Conservation (phyloP, 1,140 invertebrate species). For the Zaprionus tsacasi region DNA sequence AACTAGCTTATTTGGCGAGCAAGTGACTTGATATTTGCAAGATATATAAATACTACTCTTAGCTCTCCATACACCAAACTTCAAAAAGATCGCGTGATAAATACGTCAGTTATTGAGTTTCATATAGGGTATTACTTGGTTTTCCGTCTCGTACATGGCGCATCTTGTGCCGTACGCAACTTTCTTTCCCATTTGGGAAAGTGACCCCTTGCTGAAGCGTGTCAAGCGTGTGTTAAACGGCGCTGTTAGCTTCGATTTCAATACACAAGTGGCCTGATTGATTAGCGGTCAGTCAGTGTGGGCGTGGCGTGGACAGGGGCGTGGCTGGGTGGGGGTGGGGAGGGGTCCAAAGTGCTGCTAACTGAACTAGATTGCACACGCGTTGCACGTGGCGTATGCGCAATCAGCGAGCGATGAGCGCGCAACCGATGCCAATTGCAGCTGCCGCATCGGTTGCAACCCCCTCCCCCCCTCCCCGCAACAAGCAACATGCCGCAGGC, state of each 20-base stretch:
- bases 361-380: conserved; percentile 20
- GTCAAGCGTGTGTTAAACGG: conserved; percentile 47
- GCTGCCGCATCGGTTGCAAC: conserved; percentile 10
- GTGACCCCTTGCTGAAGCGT: conserved; percentile 50
- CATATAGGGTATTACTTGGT: background rate
- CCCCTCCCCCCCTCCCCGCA: background rate
- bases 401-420: background rate
- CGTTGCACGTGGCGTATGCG: conserved; percentile 34
- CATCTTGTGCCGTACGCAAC: conserved; percentile 12
- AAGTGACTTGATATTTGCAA: background rate
- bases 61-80: background rate
- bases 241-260: conserved; percentile 23
- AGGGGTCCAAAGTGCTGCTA: background rate
- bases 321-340: background rate
- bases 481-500: background rate
- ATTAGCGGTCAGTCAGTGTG: conserved; percentile 35
- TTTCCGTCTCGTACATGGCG: background rate
- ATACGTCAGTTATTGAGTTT: background rate
- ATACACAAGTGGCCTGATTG: conserved; percentile 27
- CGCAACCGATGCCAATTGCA: conserved; percentile 10
- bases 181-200: conserved; percentile 47
- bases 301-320: background rate
- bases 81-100: background rate
- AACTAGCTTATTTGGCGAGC: background rate
- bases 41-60: background rate